Evolutionary conservation across 2,888 invertebrate genomes (phyloP).

Genomic region (Dryobota labecula): DNA sequence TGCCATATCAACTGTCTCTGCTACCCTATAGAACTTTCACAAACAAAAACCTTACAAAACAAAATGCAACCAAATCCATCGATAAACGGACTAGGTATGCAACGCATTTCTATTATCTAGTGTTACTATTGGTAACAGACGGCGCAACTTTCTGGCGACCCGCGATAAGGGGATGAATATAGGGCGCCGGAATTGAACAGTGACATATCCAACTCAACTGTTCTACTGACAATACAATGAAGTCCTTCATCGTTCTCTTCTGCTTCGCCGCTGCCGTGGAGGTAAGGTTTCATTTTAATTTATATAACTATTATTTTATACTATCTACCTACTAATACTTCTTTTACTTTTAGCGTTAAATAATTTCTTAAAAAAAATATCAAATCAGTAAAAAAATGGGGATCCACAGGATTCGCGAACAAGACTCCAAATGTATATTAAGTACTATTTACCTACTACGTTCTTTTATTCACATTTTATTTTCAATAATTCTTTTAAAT

Average conservation of each 20-base stretch:
- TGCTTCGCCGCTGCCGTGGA: conserved; percentile 44
- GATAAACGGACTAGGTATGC: conserved; percentile 23
- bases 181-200: conserved; percentile 42
- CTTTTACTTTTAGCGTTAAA: no score
- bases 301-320: no score
- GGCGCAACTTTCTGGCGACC: conserved; percentile 5
- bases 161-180: conserved; percentile 63
- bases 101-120: conserved; percentile 16
- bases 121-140: conserved; percentile 16
- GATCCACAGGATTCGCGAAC: no score
- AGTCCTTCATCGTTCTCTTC: conserved; percentile 40
- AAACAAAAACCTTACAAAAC: conserved; percentile 20
- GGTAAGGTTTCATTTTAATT: conserved; percentile 31
- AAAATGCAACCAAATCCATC: neutral
- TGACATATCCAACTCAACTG: conserved; percentile 42
- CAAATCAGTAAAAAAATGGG: no score
- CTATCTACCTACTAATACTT: no score
- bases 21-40: conserved; percentile 12
- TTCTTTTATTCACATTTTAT: neutral
- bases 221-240: conserved; percentile 43
- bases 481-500: neutral
- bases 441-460: neutral
- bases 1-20: no score
- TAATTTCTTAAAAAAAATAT: no score
- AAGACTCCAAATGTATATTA: no score